These are phyloP conservation scores for Pterocles orientalis DNA, from an alignment of 2,113 vertebrate genomes.

Conservation along the genomic window DNA sequence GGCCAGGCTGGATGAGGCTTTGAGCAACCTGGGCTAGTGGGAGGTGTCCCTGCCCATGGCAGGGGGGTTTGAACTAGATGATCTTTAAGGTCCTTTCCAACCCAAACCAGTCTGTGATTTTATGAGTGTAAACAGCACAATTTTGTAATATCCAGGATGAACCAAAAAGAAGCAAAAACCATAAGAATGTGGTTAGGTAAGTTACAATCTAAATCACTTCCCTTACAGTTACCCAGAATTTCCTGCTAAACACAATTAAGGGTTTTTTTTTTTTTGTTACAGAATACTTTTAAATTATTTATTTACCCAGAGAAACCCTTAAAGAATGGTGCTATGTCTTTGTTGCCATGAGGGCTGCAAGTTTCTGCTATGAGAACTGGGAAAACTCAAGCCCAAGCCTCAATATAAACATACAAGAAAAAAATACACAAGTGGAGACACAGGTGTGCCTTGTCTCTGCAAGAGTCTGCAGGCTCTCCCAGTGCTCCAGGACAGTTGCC, in stretches of 20 bases:
- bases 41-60: too few relatives aligned
- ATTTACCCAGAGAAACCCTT: neutral
- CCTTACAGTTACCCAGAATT: neutral
- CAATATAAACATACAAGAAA: neutral
- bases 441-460: neutral
- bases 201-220: neutral
- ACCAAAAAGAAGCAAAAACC: neutral
- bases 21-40: too few relatives aligned
- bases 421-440: rapidly evolving
- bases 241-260: neutral
- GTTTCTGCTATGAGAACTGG: neutral
- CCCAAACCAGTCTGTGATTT: too few relatives aligned
- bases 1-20: too few relatives aligned
- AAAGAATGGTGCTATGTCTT: neutral
- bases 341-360: neutral
- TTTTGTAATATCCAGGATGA: neutral
- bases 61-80: too few relatives aligned
- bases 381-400: neutral
- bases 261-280: too few relatives aligned
- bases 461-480: neutral
- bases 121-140: neutral
- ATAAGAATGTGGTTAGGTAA: neutral
- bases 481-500: neutral
- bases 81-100: too few relatives aligned
- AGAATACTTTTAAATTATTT: neutral